Conservation (phyloP, 2,888 invertebrate species). For the Nephrotoma appendiculata region DNA sequence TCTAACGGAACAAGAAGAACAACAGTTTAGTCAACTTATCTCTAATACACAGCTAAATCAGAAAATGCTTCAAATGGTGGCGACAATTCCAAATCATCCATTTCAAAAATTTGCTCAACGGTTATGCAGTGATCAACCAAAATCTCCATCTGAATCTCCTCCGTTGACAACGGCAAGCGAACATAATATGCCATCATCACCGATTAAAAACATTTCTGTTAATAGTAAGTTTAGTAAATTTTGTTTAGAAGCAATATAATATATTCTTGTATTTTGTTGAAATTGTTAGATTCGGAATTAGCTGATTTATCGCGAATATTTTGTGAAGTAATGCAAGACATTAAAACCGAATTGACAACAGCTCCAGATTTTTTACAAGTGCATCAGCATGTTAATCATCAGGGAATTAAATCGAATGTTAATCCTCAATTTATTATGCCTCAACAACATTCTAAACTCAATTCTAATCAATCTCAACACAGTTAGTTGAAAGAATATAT, state of each 20-base stretch:
- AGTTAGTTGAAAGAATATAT: not conserved
- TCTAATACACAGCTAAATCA: slow-evolving; percentile 20
- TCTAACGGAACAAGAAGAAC: slow-evolving; percentile 14
- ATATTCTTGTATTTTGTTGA: not conserved
- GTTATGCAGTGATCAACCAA: slow-evolving; percentile 31
- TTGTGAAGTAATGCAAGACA: slow-evolving; percentile 21
- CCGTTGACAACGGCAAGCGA: slow-evolving; percentile 11
- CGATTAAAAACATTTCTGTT: slow-evolving; percentile 11
- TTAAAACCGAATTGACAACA: slow-evolving; percentile 10
- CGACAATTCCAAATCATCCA: slow-evolving; percentile 22
- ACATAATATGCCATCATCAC: slow-evolving; percentile 19
- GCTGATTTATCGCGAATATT: slow-evolving; percentile 26
- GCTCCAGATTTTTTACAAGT: slow-evolving; percentile 28
- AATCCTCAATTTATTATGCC: slow-evolving; percentile 14
- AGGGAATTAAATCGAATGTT: slow-evolving; percentile 22
- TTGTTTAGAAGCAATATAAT: not conserved
- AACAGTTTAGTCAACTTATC: slow-evolving; percentile 20
- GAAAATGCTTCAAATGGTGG: slow-evolving; percentile 28
- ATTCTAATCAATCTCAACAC: slow-evolving; percentile 12
- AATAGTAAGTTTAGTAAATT: not conserved
- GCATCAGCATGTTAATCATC: slow-evolving; percentile 22
- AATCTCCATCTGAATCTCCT: slow-evolving; percentile 31
- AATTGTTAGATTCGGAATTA: slow-evolving; percentile 12
- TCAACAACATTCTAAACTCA: slow-evolving; percentile 19
- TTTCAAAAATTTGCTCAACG: slow-evolving; percentile 23